A percentile compares a stretch with the other conserved stretches of the same genome.
These are phyloP conservation scores for Neoitamus cyanurus DNA, from an alignment of 2,888 invertebrate species.

Conservation along the genomic window DNA sequence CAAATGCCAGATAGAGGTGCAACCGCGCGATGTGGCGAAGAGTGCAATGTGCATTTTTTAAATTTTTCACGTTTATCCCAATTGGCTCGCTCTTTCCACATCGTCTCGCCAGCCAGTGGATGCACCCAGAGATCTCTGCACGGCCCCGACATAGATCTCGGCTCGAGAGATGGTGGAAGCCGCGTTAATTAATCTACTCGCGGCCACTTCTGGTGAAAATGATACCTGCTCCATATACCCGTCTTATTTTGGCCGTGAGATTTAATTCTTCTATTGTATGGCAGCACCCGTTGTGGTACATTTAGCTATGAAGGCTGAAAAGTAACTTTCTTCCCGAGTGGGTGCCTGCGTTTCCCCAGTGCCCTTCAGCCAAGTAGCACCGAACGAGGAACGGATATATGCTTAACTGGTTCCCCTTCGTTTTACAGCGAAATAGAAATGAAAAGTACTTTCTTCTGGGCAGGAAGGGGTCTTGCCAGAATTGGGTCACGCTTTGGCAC, in stretches of 20 bases:
- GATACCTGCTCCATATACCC: slow-evolving; percentile 5
- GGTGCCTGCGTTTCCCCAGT: not conserved
- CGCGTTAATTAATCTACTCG: slow-evolving; percentile 28
- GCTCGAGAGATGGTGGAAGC: not conserved
- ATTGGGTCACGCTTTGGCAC: slow-evolving; percentile 48
- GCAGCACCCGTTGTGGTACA: not conserved
- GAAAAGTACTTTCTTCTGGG: slow-evolving; percentile 63
- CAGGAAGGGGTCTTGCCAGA: slow-evolving; percentile 46
- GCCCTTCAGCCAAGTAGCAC: not conserved
- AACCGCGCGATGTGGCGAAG: not conserved
- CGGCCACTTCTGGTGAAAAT: slow-evolving; percentile 10
- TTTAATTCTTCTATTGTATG: slow-evolving; percentile 27
- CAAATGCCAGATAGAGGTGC: slow-evolving; percentile 20
- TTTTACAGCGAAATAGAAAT: slow-evolving; percentile 56
- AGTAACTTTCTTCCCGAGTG: slow-evolving; percentile 46
- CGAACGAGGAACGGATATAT: slow-evolving; percentile 30
- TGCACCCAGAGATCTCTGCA: not conserved
- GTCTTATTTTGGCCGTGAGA: slow-evolving; percentile 45
- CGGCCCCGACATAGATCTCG: slow-evolving; percentile 25
- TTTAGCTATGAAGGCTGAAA: not conserved
- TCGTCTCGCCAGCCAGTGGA: not conserved
- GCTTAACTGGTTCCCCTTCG: slow-evolving; percentile 50
- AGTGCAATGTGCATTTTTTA: slow-evolving; percentile 9
- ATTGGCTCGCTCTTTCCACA: not conserved
- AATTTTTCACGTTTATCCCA: slow-evolving; percentile 22